Base-by-base conservation (phyloP, 2,888 invertebrate genomes). In the Tetanocera ferruginea region DNA sequence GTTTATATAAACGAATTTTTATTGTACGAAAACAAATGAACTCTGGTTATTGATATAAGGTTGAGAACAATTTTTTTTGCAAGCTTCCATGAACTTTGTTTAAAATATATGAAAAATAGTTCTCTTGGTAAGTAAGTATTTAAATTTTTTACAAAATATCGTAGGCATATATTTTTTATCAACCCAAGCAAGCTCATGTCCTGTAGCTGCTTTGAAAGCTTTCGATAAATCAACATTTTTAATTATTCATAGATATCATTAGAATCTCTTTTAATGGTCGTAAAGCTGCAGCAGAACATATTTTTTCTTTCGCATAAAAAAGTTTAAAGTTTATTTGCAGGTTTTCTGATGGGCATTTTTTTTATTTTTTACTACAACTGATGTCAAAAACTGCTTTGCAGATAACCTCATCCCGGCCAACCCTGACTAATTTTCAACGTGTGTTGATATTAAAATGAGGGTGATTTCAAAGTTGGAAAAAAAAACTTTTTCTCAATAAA, bases 351-450 rank as follows among this genome's bases (percentile, higher is more conserved):
- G 11, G 3, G 9, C 57, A 25, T 28, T 23, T 51, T 51, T 11
- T 2, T 4, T 23, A 67, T 25, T 25, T 23, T 1, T 23, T 9
- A 31, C 34, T 49, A 49, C 69, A 51, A 69, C 69, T 49, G 69
- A 69, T 51, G 69, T 69, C 69, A 49, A 34, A 51, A 49, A 51
- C 5, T 69, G 11, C 49, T 25, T n/a, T 17, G 28, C n/a, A 64
- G 71, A 74, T 62, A 60, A 49, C 51, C 17, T 51, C 43, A 43
- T 14, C 11, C 23, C 23, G 49, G 34, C 51, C 51, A 52, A 66
- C 64, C 64, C 66, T 64, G 66, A 51, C 64, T 74, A 64, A 74
- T 74, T 66, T 74, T 43, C 66, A 64, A 52, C 74, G 74, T 49
- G 64, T 55, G 72, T 60, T 55, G 23, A 55, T 43, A 72, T 43